Percentiles rank a stretch among this genome's conserved stretches.
Evolutionary conservation across 2,797 vertebrate genomes (phyloP).

Genomic region (Lutjanus campechanus): DNA sequence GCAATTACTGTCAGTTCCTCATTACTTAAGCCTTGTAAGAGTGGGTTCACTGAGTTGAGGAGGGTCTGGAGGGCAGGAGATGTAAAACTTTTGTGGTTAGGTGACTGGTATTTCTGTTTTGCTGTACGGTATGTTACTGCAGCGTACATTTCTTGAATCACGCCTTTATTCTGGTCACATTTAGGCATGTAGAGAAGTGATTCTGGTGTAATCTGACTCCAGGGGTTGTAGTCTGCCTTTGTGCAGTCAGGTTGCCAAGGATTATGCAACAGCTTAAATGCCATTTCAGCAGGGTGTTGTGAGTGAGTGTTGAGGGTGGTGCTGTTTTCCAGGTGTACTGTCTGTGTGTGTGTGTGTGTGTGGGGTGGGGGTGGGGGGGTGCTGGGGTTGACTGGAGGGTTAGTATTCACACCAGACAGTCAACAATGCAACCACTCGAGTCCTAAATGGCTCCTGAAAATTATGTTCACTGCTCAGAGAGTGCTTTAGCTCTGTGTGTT

Average conservation of each 20-base stretch:
- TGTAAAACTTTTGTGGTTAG: constrained; percentile 16
- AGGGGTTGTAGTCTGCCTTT: constrained; percentile 47
- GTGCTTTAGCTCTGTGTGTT: constrained; percentile 34
- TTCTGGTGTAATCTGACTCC: constrained; percentile 57
- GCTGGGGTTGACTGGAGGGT: background rate
- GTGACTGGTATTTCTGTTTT: constrained; percentile 29
- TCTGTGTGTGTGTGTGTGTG: background rate
- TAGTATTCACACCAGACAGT: constrained; percentile 17
- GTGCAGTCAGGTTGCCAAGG: constrained; percentile 50
- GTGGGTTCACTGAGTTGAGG: constrained; percentile 2
- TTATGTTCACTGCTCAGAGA: constrained; percentile 47
- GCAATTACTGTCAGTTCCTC: constrained; percentile 30
- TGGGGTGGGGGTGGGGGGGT: too few relatives aligned
- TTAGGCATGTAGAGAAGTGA: constrained; percentile 31
- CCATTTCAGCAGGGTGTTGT: constrained; percentile 51
- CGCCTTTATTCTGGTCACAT: constrained; percentile 30
- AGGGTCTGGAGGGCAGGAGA: background rate
- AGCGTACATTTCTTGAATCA: constrained; percentile 14
- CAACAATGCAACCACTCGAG: constrained; percentile 39
- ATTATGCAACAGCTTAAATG: constrained; percentile 67
- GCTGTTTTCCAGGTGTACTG: constrained; percentile 44
- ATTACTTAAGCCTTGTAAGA: constrained; percentile 27
- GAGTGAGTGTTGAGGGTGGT: constrained; percentile 26
- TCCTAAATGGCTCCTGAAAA: constrained; percentile 57
- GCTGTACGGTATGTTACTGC: constrained; percentile 6